phyloP scores from a whole-genome alignment of 2,797 vertebrate species.

The Salmo trutta region DNA sequence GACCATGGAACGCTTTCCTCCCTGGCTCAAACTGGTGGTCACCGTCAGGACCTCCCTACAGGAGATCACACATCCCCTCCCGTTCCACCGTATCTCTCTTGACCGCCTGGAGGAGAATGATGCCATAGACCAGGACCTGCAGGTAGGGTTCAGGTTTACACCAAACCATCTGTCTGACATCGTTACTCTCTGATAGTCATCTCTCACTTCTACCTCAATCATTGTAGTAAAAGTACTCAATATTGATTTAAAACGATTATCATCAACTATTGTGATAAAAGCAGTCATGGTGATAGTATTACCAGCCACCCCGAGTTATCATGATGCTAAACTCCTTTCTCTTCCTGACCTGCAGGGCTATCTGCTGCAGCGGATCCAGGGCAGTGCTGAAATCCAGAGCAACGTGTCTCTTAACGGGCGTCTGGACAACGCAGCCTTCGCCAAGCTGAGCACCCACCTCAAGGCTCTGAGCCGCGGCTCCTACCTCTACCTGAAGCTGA shows the following conservation, averaged over 20 bases:
- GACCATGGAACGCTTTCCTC: conserved; percentile 90
- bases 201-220: not conserved
- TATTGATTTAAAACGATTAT: not conserved
- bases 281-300: not conserved
- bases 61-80: conserved; percentile 90
- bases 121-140: conserved; percentile 94
- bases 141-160: conserved; percentile 50
- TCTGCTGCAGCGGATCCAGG: conserved; percentile 91
- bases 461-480: conserved; percentile 95
- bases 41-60: conserved; percentile 91
- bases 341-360: conserved; percentile 73
- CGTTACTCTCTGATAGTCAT: not conserved
- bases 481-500: conserved; percentile 95
- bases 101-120: conserved; percentile 90
- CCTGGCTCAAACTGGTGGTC: conserved; percentile 93
- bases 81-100: conserved; percentile 94
- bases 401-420: conserved; percentile 96
- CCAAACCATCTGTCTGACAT: not conserved
- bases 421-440: conserved; percentile 90
- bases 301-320: no score
- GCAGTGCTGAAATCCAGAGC: conserved; percentile 95
- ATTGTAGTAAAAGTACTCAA: not conserved
- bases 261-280: not conserved
- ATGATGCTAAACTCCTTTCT: not conserved
- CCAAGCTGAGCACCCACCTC: conserved; percentile 92